These are phyloP conservation scores for Thaumetopoea pityocampa DNA, from an alignment of 1,140 invertebrate species.

Conservation along the genomic window DNA sequence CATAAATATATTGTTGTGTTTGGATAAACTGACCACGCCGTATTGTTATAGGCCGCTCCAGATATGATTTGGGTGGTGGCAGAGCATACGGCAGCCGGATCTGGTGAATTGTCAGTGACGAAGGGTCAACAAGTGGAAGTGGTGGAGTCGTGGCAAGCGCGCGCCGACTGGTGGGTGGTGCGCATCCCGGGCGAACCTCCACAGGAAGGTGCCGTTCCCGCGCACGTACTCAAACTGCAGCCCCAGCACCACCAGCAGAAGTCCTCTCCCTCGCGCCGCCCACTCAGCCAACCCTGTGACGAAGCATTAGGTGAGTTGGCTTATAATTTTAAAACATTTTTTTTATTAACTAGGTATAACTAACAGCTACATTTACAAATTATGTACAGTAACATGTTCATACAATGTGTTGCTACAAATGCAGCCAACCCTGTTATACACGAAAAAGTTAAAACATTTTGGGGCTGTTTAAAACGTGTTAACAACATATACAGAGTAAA, in stretches of 20 bases:
- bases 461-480: too few species aligned
- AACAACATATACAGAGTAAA: too few species aligned
- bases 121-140: slow-evolving; percentile 96
- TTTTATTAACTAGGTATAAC: too few species aligned
- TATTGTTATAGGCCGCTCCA: slow-evolving; percentile 44
- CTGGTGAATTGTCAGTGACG: slow-evolving; percentile 85
- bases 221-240: slow-evolving; percentile 86
- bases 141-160: slow-evolving; percentile 80
- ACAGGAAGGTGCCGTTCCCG: slow-evolving; percentile 89
- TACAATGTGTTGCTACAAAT: too few species aligned
- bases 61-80: slow-evolving; percentile 93
- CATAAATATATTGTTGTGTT: too few species aligned
- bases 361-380: too few species aligned
- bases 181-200: slow-evolving; percentile 78
- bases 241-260: slow-evolving; percentile 77
- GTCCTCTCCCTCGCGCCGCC: slow-evolving; percentile 79
- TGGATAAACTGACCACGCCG: too few species aligned
- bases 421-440: too few species aligned
- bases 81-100: slow-evolving; percentile 84
- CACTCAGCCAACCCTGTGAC: slow-evolving; percentile 51
- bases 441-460: too few species aligned
- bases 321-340: too few species aligned
- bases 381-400: too few species aligned
- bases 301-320: slow-evolving; percentile 55
- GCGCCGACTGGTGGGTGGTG: slow-evolving; percentile 81